phyloP scores from a whole-genome alignment of 2,113 vertebrate species.

The Gasterosteus nipponicus region DNA sequence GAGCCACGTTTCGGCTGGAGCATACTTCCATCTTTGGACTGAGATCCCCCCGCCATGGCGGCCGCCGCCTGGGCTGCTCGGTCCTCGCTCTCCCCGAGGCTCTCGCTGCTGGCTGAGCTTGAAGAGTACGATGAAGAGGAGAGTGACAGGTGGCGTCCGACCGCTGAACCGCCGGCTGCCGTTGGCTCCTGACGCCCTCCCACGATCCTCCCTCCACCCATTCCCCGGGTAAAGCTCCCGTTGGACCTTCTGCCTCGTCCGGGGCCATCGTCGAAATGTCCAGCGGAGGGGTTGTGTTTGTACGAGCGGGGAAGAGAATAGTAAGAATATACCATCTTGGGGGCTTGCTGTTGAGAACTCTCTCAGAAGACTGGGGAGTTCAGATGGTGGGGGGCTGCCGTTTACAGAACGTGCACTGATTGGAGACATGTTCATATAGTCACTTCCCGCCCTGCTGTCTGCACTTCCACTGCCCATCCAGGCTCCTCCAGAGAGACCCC shows the following conservation, averaged over 20 bases:
- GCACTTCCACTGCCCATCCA: constrained; percentile 78
- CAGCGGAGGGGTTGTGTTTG: constrained; percentile 72
- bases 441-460: constrained; percentile 75
- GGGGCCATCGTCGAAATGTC: constrained; percentile 72
- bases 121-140: constrained; percentile 85
- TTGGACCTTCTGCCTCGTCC: constrained; percentile 72
- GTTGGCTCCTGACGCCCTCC: constrained; percentile 57
- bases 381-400: constrained; percentile 75
- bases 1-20: constrained; percentile 69
- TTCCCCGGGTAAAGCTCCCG: constrained; percentile 53
- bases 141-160: constrained; percentile 72
- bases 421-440: constrained; percentile 89
- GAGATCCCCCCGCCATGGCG: constrained; percentile 41
- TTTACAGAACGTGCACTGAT: constrained; percentile 78
- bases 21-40: constrained; percentile 60
- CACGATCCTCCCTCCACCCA: constrained; percentile 46
- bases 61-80: constrained; percentile 48
- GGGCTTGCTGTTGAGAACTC: constrained; percentile 69
- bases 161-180: constrained; percentile 33
- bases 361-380: constrained; percentile 52
- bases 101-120: constrained; percentile 85
- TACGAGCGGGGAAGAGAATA: constrained; percentile 83
- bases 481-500: constrained; percentile 55
- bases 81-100: constrained; percentile 82
- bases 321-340: constrained; percentile 83